phyloP scores from a whole-genome alignment of 2,113 vertebrate species.

The Etheostoma spectabile region DNA sequence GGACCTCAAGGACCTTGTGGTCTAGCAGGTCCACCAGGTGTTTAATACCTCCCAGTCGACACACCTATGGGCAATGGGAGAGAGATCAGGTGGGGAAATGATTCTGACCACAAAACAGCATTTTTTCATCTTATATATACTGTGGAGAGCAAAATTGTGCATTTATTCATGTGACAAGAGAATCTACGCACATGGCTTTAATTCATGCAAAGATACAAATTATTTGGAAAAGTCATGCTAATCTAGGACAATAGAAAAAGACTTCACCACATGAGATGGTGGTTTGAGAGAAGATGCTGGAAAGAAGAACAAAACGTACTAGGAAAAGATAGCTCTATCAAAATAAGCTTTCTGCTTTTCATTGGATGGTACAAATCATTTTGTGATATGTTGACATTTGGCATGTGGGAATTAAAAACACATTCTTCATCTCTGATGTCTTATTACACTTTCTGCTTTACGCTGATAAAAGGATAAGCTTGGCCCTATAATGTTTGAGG shows the following conservation, averaged over 20 bases:
- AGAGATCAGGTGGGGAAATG: neutral
- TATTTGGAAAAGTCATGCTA: conserved; percentile 43
- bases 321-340: neutral
- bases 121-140: conserved; percentile 7
- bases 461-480: neutral
- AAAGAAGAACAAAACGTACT: neutral
- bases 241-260: conserved; percentile 28
- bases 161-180: conserved; percentile 58
- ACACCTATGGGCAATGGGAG: conserved; percentile 85
- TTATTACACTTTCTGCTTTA: conserved; percentile 14
- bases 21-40: conserved; percentile 96
- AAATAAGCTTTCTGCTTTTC: conserved; percentile 7
- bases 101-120: conserved; percentile 18
- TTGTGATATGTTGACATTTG: conserved; percentile 25
- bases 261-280: conserved; percentile 13
- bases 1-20: conserved; percentile 95
- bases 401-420: conserved; percentile 18
- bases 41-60: conserved; percentile 94
- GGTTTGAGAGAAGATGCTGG: conserved; percentile 20
- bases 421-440: conserved; percentile 13
- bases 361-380: conserved; percentile 14
- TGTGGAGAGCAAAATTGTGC: conserved; percentile 10
- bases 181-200: conserved; percentile 17
- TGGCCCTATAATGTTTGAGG: conserved; percentile 11
- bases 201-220: conserved; percentile 45